Evolutionary conservation across 2,888 invertebrate species (phyloP), one percentile per base, ranked within the genome.

Genomic region (Notodonta dromedarius): DNA sequence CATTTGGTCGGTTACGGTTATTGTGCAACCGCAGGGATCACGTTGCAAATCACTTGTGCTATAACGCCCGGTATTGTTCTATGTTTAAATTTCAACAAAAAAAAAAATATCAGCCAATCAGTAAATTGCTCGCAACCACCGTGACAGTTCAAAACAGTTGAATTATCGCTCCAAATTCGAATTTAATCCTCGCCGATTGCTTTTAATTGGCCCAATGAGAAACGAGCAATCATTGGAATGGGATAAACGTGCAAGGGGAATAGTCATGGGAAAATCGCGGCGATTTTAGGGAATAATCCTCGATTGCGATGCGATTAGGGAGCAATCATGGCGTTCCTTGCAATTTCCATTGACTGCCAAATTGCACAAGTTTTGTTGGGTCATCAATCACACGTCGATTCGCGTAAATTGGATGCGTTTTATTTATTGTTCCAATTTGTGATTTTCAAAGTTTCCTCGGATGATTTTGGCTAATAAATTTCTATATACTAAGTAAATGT

Each of bases 341-440:
- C 91, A 92, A 93, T 93, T 90, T 91, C 69, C 91, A 92, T 87
- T 93, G 93, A 93, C 93, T 92, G 92, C 83, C 74, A 93, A 93
- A 93, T 93, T 93, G 86, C 83, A 76, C 74, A 80, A 78, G 78
- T 71, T 79, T 78, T 82, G 77, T 82, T 84, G 84, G 85, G 82
- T 84, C 88, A 88, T 89, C 89, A 88, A 88, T 88, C 86, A 83
- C 72, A 78, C 75, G 76, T 83, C 79, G 78, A 82, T 80, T 79
- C 70, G 60, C 70, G 73, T 67, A 79, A 80, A 79, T 80, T 73
- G 71, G 69, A 66, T 55, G 57, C 8, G 58, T 65, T 53, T 58
- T 63, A 58, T 63, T 66, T 70, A 56, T 57, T 59, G 65, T 64
- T 62, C 62, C 58, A 66, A 67, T 70, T 70, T 68, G 63, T 51